These are phyloP conservation scores for Polyommatus icarus DNA, from an alignment of 2,888 invertebrate species.

Conservation along the genomic window DNA sequence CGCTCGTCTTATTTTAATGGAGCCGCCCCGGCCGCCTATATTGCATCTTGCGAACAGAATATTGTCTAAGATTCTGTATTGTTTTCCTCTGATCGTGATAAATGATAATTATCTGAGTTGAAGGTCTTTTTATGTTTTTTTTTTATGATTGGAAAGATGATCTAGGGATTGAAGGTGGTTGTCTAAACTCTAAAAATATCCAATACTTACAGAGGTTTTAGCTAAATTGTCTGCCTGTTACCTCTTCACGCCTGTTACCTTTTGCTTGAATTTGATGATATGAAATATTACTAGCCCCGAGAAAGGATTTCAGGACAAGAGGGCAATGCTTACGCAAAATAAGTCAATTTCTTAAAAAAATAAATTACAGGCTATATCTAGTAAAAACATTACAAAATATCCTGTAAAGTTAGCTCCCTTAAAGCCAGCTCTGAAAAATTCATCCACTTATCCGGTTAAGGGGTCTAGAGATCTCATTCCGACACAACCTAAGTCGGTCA, in stretches of 20 bases:
- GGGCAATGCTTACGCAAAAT: too few species aligned
- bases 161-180: neutral
- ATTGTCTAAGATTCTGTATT: slow-evolving; percentile 57
- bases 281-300: too few species aligned
- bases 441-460: slow-evolving; percentile 17
- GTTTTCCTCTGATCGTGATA: slow-evolving; percentile 47
- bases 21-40: slow-evolving; percentile 60
- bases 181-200: neutral
- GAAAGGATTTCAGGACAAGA: too few species aligned
- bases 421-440: slow-evolving; percentile 21
- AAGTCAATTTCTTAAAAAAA: too few species aligned
- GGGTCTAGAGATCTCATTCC: slow-evolving; percentile 16
- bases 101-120: slow-evolving; percentile 46
- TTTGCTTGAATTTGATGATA: too few species aligned
- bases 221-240: too few species aligned
- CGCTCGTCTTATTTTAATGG: slow-evolving; percentile 71
- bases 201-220: too few species aligned
- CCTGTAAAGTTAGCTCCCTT: neutral
- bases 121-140: neutral
- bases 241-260: too few species aligned
- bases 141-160: neutral
- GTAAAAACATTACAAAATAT: too few species aligned
- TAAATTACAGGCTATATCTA: too few species aligned
- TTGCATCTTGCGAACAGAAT: slow-evolving; percentile 63
- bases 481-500: neutral